Evolutionary conservation across 2,888 invertebrate genomes (phyloP).

Genomic region (Chelonus formosanus): DNA sequence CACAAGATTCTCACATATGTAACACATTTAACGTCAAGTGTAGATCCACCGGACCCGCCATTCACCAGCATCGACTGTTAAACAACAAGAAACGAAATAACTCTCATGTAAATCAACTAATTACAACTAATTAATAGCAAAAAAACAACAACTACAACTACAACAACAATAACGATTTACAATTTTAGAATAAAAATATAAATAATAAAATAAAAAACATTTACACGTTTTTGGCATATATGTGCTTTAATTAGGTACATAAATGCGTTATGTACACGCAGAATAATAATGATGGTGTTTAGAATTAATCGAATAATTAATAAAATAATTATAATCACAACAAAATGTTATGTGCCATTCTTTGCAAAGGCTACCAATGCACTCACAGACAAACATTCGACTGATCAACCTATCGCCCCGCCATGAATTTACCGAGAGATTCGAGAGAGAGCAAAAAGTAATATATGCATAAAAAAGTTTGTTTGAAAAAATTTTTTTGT

Average conservation of each 20-base stretch:
- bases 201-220: constrained; percentile 34
- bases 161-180: constrained; percentile 18
- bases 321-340: constrained; percentile 44
- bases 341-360: constrained; percentile 49
- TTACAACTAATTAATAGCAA: constrained; percentile 20
- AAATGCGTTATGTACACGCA: constrained; percentile 26
- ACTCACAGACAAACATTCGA: constrained; percentile 66
- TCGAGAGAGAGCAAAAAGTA: constrained; percentile 6
- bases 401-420: constrained; percentile 58
- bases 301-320: not conserved
- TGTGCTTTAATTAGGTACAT: constrained; percentile 27
- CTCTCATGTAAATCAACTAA: constrained; percentile 10
- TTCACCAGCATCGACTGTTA: constrained; percentile 54
- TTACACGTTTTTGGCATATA: constrained; percentile 34
- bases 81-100: constrained; percentile 23
- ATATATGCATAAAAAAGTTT: constrained; percentile 9
- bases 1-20: constrained; percentile 47
- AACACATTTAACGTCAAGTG: constrained; percentile 53
- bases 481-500: too few relatives aligned
- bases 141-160: constrained; percentile 37
- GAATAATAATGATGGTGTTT: not conserved
- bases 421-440: constrained; percentile 29
- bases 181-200: constrained; percentile 6
- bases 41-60: constrained; percentile 60
- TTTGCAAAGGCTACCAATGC: constrained; percentile 60